Evolutionary conservation across 2,888 invertebrate genomes (phyloP).

Genomic region (Pollenia angustigena): DNA sequence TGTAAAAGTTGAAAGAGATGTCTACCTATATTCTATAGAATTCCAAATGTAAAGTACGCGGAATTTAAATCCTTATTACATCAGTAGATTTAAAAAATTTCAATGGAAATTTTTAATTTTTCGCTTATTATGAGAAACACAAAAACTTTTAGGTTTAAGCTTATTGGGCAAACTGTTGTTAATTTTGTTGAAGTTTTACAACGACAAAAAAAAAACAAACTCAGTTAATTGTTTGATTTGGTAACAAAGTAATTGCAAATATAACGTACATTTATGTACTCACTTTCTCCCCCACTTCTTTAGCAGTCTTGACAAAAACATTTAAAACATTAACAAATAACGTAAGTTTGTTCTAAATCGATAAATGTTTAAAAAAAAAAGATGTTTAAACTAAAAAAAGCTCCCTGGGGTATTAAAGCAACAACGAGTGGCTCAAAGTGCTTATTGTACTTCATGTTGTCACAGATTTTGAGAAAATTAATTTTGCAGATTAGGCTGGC

Average conservation of each 20-base stretch:
- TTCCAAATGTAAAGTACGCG: background rate
- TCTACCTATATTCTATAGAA: background rate
- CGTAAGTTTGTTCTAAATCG: slow-evolving; percentile 56
- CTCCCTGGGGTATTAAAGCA: slow-evolving; percentile 67
- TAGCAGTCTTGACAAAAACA: slow-evolving; percentile 44
- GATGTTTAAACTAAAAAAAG: slow-evolving; percentile 35
- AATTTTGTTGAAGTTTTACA: slow-evolving; percentile 49
- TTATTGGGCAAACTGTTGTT: slow-evolving; percentile 67
- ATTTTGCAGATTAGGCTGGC: slow-evolving; percentile 76
- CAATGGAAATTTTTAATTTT: slow-evolving; percentile 63
- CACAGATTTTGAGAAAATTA: slow-evolving; percentile 75
- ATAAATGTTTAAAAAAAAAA: slow-evolving; percentile 20
- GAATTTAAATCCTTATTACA: slow-evolving; percentile 39
- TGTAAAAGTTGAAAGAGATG: background rate
- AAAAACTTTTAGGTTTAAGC: slow-evolving; percentile 63
- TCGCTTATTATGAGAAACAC: slow-evolving; percentile 65
- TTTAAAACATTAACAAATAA: slow-evolving; percentile 67
- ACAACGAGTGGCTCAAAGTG: slow-evolving; percentile 64
- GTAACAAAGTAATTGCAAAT: slow-evolving; percentile 67
- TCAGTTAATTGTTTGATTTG: slow-evolving; percentile 67
- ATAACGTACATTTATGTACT: slow-evolving; percentile 17
- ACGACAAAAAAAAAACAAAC: background rate
- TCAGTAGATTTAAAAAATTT: slow-evolving; percentile 5
- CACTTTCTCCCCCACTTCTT: background rate
- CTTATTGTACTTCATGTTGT: slow-evolving; percentile 57